Conservation (phyloP, 2,888 invertebrate species). For the Electrophaes corylata region DNA sequence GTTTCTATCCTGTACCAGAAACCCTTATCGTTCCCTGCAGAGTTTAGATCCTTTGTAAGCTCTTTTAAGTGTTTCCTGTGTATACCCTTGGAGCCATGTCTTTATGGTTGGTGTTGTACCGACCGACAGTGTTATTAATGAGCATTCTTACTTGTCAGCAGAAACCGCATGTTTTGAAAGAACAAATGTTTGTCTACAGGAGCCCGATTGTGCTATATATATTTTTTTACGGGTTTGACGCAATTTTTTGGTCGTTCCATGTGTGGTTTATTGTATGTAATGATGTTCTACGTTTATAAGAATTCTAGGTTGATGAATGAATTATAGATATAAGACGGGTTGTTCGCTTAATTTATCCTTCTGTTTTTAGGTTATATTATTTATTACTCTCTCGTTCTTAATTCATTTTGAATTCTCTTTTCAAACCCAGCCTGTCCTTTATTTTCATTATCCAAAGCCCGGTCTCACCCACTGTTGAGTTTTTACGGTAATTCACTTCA, state of each 20-base stretch:
- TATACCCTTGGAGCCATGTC: neutral
- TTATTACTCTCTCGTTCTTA: neutral
- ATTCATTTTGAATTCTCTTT: conserved; percentile 4
- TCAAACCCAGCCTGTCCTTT: neutral
- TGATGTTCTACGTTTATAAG: too few species aligned
- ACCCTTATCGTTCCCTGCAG: neutral
- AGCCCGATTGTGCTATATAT: too few species aligned
- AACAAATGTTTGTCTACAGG: neutral
- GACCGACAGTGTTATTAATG: conserved; percentile 3
- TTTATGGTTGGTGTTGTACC: neutral
- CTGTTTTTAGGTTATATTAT: neutral
- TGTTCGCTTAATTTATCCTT: neutral
- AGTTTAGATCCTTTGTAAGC: conserved; percentile 3
- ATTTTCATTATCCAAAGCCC: neutral
- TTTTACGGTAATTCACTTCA: neutral
- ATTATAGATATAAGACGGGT: too few species aligned
- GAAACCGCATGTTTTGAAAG: neutral
- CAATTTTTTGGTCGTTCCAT: too few species aligned
- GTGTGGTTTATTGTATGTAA: too few species aligned
- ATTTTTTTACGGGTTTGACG: too few species aligned
- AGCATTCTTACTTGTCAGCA: neutral
- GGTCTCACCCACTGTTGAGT: conserved; percentile 1
- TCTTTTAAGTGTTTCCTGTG: conserved; percentile 9
- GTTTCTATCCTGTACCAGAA: neutral
- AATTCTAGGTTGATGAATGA: too few species aligned